Percentiles rank a stretch among this genome's conserved stretches.
phyloP scores from a whole-genome alignment of 2,113 vertebrate species.

The Callipepla californica region DNA sequence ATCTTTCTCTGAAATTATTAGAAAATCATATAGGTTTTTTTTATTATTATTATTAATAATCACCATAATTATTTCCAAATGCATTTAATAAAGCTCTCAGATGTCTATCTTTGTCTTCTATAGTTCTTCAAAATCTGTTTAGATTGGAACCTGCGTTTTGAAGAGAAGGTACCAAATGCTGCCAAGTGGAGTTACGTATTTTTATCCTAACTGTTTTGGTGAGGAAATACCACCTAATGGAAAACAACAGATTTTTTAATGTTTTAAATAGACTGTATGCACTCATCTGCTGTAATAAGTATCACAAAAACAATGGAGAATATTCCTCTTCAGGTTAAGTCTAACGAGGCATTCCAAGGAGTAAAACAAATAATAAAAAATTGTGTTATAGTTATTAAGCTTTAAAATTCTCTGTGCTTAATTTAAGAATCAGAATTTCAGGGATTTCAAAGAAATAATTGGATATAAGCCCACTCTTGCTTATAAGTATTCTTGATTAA shows the following conservation, averaged over 20 bases:
- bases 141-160: background rate
- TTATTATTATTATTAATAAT: conserved; percentile 30
- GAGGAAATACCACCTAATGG: background rate
- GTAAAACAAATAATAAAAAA: background rate
- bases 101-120: background rate
- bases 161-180: background rate
- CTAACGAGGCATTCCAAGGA: background rate
- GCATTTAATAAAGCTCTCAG: background rate
- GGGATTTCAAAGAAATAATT: background rate
- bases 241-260: background rate
- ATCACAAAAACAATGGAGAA: background rate
- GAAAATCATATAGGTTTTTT: background rate
- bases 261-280: background rate
- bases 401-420: background rate
- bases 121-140: background rate
- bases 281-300: background rate
- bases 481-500: background rate
- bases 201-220: background rate
- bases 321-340: background rate
- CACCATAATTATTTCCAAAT: background rate
- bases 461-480: background rate
- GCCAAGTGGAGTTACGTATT: background rate
- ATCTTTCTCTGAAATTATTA: background rate
- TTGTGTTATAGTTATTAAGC: background rate
- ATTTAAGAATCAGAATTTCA: background rate